These are phyloP conservation scores for Chrosomus eos DNA, from an alignment of 2,797 vertebrate genomes.

Conservation along the genomic window DNA sequence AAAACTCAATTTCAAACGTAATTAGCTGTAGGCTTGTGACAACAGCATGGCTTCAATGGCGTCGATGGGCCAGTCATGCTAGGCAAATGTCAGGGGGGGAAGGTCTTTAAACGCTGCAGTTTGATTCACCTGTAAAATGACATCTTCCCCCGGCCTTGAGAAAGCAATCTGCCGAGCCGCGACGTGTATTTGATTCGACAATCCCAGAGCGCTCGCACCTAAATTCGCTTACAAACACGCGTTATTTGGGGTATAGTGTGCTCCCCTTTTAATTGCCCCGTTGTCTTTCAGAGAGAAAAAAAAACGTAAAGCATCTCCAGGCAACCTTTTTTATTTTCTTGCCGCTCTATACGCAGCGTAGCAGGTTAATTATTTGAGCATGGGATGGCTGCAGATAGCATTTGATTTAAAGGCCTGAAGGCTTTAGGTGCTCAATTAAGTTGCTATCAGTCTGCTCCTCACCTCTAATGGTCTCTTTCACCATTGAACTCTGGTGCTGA, in stretches of 20 bases:
- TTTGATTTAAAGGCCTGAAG: conserved; percentile 97
- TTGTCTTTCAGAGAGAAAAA: conserved; percentile 57
- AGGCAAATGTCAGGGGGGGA: conserved; percentile 62
- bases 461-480: conserved; percentile 95
- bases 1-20: conserved; percentile 99
- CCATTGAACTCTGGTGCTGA: conserved; percentile 85
- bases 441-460: conserved; percentile 94
- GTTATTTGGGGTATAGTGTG: not conserved
- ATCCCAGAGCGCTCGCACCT: conserved; percentile 36
- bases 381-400: conserved; percentile 87
- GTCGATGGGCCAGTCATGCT: conserved; percentile 57
- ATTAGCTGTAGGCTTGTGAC: conserved; percentile 96
- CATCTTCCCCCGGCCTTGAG: conserved; percentile 55
- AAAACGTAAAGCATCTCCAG: conserved; percentile 56
- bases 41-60: conserved; percentile 84
- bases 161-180: conserved; percentile 44
- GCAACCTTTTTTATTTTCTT: conserved; percentile 61
- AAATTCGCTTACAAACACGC: conserved; percentile 17
- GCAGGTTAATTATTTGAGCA: conserved; percentile 92
- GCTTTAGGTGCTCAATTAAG: conserved; percentile 99
- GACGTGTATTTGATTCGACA: conserved; percentile 43
- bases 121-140: conserved; percentile 59
- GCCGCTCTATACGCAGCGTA: conserved; percentile 60
- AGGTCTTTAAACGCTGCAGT: conserved; percentile 56
- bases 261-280: conserved; percentile 60